Evolutionary conservation across 2,113 vertebrate species (phyloP), one percentile per base, ranked within the genome.

Genomic region (Laterallus jamaicensis): DNA sequence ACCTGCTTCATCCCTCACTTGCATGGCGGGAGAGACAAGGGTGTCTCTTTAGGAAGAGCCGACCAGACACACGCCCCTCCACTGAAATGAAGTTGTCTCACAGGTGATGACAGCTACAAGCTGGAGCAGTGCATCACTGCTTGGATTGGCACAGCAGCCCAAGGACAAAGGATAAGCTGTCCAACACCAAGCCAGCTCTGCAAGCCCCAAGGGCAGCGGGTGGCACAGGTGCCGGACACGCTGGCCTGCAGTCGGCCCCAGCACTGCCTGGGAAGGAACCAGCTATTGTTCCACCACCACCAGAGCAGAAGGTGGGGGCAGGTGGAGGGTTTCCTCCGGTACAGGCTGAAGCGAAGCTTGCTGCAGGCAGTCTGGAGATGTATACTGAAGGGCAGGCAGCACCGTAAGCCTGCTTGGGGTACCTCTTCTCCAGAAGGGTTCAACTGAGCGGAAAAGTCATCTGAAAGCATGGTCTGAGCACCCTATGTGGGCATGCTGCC

Each of bases 211-310:
- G 64, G 32, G 77, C 4, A 0, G 29, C 32, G 77, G 40, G 59
- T 44, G 84, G 37, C 92, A 73, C 32, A 8, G 67, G 55, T 29
- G 74, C 21, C 79, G 79, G 62, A 19, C 56, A 58, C 49, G 16
- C 26, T 0, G 1, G 54, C 75, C 59, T 0, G 4, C 0, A 0
- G 15, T 32, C 0, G 0, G 56, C 35, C 50, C n/a, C 62, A n/a
- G 52, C 59, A 39, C 1, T 11, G 66, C 75, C 16, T 0, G 0
- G 60, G 17, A 49, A 54, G 37, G 69, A 68, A 13, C 10, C 3
- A 2, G 70, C 19, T 1, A 15, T 14, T 4, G 2, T 37, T 55
- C 63, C 82, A 40, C 13, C 0, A 3, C 63, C 15, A 40, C 11
- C 75, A 83, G n/a, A 68, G 82, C 42, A 71, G 62, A 71, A 67